Base-by-base conservation (phyloP, 1,140 invertebrate species). In the Onthophagus taurus region DNA sequence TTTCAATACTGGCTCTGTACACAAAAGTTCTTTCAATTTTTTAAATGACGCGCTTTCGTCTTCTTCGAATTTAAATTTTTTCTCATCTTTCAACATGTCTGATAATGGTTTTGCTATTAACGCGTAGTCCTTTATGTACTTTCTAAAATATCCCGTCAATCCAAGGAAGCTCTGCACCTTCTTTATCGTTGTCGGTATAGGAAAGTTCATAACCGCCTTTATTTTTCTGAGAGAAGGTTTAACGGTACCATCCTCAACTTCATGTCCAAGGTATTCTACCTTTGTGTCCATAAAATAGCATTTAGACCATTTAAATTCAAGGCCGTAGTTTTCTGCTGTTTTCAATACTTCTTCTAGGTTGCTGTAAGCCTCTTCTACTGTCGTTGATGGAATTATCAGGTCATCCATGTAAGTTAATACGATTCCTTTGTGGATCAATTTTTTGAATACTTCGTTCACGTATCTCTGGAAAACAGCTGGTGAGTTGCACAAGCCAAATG, bases 351-450 rank as follows among this genome's bases (percentile, higher is more conserved):
- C 26, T 16, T 34, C 36, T 18, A 52, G 21, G 30, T 48, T 49
- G 14, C 36, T 12, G 8, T 47, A 38, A 36, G 52, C 43, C 44
- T 52, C 47, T 16, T 48, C 35, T 39, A 47, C n/a, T 17, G 24
- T 35, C 11, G 36, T 19, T 4, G 48, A 47, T 9, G 47, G 44
- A 12, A 52, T 45, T 34, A 54, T 23, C 14, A 54, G 45, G 36
- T 54, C 52, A 26, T 52, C 52, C 9, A 54, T 36, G 33, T 54
- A 52, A 13, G 50, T 44, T 37, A 17, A 23, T 2, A 47, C 16
- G 2, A 31, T 47, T 11, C 19, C 38, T 19, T 16, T 4, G 13
- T 23, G 4, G 8, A 42, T 24, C 20, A 48, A 44, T 3, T 48
- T 41, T 20, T 20, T 36, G 18, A 44, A 48, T 4, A 37, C 17